Evolutionary conservation across 64 coral and sea anemone species (phyloP).

Genomic region (Stylophora pistillata): DNA sequence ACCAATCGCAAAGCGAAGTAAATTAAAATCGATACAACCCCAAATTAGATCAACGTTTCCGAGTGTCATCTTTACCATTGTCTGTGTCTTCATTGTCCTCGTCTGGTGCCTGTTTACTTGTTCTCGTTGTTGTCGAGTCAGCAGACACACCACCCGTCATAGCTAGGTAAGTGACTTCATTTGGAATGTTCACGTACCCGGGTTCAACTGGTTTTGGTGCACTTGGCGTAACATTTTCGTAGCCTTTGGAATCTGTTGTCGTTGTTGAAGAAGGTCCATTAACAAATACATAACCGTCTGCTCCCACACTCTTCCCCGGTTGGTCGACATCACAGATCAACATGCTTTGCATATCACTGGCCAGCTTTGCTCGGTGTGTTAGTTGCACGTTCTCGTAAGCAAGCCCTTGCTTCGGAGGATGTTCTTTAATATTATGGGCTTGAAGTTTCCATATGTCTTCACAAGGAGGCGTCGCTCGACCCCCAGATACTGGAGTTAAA

Average conservation of each 20-base stretch:
- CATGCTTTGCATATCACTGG: conserved; percentile 29
- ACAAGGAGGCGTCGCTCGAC: neutral
- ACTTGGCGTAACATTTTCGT: conserved; percentile 58
- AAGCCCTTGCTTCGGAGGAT: conserved; percentile 17
- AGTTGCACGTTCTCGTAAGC: conserved; percentile 61
- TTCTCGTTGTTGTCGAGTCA: neutral
- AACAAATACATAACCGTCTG: conserved; percentile 39
- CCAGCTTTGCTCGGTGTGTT: neutral
- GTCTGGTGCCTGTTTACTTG: neutral
- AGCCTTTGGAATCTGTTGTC: conserved; percentile 12
- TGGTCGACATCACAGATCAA: conserved; percentile 48
- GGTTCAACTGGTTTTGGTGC: neutral
- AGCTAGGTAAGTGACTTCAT: neutral
- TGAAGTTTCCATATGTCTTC: conserved; percentile 23
- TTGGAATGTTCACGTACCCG: neutral
- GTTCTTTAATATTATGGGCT: neutral
- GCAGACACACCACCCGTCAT: conserved; percentile 16
- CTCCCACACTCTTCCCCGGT: conserved; percentile 5
- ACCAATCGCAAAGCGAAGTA: too few species aligned
- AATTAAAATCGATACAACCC: too few species aligned
- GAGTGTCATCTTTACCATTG: neutral
- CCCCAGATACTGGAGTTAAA: neutral
- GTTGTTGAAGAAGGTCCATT: conserved; percentile 24
- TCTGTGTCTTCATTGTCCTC: neutral
- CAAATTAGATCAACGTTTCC: too few species aligned